Base-by-base conservation (phyloP, 2,888 invertebrate species). In the Eilema sororculum region DNA sequence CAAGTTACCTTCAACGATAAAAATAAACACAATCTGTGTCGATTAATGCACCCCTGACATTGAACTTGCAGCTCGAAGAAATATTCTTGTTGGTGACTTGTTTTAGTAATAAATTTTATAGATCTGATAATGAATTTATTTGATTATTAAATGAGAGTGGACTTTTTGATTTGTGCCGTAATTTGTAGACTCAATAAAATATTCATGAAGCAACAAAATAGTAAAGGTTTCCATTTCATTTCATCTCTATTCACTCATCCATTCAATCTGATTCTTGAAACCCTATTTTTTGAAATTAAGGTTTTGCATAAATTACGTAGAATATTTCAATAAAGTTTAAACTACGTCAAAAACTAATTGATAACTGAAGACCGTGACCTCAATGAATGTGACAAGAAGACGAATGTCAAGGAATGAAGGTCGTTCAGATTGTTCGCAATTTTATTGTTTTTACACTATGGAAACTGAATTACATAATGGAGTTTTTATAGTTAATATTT, bases 61-160 rank as follows among this genome's bases (percentile, higher is more conserved):
- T 79, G 78, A 86, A 85, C 85, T 88, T 89, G 82, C 86, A 87
- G 85, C 87, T 85, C 82, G 75, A 78, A 73, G 72, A 58, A 69
- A 67, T 63, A 66, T 69, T 74, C 70, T 69, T 72, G 28, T 71
- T 77, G 30, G 20, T 20, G 63, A 28, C 24, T 58, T 20, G 64
- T 65, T 20, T 9, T 62, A 33, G 33, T 22, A 33, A 30, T 16
- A 41, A 62, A 16, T 46, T 46, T 46, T 46, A 46, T 1, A 41
- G 46, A 46, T 46, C 20, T 20, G 46, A 46, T 41, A 16, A 16
- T 52, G 0, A 52, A 52, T 52, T 52, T 52, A 52, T 52, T n/a
- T n/a, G 52, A 2, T 6, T 24, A 24, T 24, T 13, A 24, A 12
- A 24, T 24, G 10, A 13, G 24, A 13, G 9, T 13, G 24, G 57